These are phyloP conservation scores for Cyclura pinguis DNA, from an alignment of 2,797 vertebrate genomes.

Conservation along the genomic window DNA sequence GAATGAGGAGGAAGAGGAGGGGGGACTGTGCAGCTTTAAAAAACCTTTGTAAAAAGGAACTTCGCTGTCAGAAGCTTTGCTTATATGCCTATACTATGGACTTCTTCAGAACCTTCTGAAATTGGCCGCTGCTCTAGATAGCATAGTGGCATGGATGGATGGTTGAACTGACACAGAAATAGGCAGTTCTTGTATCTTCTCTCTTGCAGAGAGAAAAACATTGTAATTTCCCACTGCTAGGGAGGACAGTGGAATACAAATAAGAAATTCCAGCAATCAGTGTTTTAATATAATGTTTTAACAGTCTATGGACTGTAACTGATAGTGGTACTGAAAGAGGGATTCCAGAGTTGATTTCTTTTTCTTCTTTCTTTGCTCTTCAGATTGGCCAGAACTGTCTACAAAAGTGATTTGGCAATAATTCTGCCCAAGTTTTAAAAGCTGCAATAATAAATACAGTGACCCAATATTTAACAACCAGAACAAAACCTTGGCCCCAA, in stretches of 20 bases:
- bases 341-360: neutral
- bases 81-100: neutral
- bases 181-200: neutral
- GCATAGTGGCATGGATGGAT: neutral
- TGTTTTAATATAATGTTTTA: too few relatives aligned
- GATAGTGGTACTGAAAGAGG: too few relatives aligned
- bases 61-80: too few relatives aligned
- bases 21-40: too few relatives aligned
- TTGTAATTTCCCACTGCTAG: neutral
- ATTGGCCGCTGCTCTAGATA: neutral
- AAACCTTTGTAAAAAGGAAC: too few relatives aligned
- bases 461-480: neutral
- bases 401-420: neutral
- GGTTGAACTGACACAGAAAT: neutral
- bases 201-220: neutral
- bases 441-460: neutral
- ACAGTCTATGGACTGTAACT: too few relatives aligned
- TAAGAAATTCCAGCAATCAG: neutral
- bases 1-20: too few relatives aligned
- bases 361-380: neutral
- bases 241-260: neutral
- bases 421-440: neutral
- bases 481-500: neutral
- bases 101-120: neutral
- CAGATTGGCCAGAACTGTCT: neutral